Evolutionary conservation across 2,888 invertebrate genomes (phyloP).

Genomic region (Eristalis arbustorum): DNA sequence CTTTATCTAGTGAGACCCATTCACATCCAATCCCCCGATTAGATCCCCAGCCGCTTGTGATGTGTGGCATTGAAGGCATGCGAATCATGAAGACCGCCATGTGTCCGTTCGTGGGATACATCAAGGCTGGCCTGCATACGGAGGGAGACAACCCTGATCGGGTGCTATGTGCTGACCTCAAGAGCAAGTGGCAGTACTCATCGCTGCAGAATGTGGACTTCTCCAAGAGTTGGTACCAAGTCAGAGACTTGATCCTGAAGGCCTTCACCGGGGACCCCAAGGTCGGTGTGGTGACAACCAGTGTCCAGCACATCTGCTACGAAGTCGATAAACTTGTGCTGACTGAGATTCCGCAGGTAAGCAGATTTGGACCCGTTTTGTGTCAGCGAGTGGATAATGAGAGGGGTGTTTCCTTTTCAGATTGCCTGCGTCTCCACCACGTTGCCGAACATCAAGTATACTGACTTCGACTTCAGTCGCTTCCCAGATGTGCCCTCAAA

Average conservation of each 20-base stretch:
- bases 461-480: slow-evolving; percentile 70
- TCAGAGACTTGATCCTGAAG: slow-evolving; percentile 65
- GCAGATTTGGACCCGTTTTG: neutral
- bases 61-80: slow-evolving; percentile 63
- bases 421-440: slow-evolving; percentile 64
- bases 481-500: slow-evolving; percentile 61
- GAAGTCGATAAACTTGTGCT: slow-evolving; percentile 62
- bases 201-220: slow-evolving; percentile 65
- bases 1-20: neutral
- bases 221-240: slow-evolving; percentile 60
- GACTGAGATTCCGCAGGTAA: slow-evolving; percentile 68
- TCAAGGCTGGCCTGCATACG: slow-evolving; percentile 69
- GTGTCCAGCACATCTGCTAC: slow-evolving; percentile 71
- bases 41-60: slow-evolving; percentile 64
- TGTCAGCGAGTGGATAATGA: neutral
- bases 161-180: slow-evolving; percentile 66
- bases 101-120: slow-evolving; percentile 71
- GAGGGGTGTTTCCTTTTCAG: slow-evolving; percentile 23
- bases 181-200: slow-evolving; percentile 71
- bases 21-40: neutral
- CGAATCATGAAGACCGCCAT: slow-evolving; percentile 71
- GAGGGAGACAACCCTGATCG: slow-evolving; percentile 72
- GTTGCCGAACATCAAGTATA: slow-evolving; percentile 64
- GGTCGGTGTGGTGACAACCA: slow-evolving; percentile 66
- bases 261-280: slow-evolving; percentile 70